Base-by-base conservation (phyloP, 2,797 vertebrate genomes). In the Acipenser oxyrinchus region DNA sequence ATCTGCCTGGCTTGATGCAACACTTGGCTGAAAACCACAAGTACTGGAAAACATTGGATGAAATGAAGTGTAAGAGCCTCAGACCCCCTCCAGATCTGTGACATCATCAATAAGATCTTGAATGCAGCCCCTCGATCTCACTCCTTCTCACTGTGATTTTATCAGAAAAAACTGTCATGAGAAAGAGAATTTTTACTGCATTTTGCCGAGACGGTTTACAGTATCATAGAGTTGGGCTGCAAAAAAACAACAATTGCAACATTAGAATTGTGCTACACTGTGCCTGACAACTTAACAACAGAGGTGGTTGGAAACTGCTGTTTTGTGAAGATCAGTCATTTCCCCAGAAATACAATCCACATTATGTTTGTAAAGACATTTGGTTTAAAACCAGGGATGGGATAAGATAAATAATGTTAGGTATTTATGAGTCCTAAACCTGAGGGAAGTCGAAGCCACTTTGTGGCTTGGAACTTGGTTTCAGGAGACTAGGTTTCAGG, bases 11-110 rank as follows among this genome's bases (percentile, higher is more conserved):
- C 65, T 87, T 98, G 75, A 96, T 97, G 92, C 91, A 95, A 59
- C 91, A 98, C 78, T 72, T 98, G 81, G 86, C 93, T 0, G 92
- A 92, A 74, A 98, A 97, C 80, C 95, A 95, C 87, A 95, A 95
- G 80, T 94, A 98, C 83, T 98, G 95, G 95, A 98, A 96, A 88
- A 87, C 78, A 49, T 73, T 98, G 84, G 95, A 97, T 69, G 95
- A 96, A 73, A 87, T 93, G 63, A 95, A 96, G 77, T 96, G 93
- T 75, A 95, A 91, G 79, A 94, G 90, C 71, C 86, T 96, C 67
- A 89, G 91, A 62, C 94, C 90, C 66, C 90, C 93, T 0, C 85
- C 91, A 49, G 86, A 93, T 68, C 80, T 75, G 51, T 86, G 78
- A 79, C 83, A 77, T 70, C 80, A 64, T 83, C 70, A 73, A 60